Conservation (phyloP, 2,113 vertebrate genomes). For the Chamaea fasciata region DNA sequence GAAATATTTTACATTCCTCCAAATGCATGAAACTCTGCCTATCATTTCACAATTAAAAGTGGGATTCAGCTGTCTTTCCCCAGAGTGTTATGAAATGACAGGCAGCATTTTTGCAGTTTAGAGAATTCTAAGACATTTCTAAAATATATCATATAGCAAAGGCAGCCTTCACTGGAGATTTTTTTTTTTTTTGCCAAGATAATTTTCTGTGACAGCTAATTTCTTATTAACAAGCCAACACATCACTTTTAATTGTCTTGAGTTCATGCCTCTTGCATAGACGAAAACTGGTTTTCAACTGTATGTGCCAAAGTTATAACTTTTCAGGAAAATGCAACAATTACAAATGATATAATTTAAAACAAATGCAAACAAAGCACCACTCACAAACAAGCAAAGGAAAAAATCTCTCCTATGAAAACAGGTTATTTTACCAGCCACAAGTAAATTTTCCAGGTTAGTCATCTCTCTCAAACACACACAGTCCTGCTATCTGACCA, state of each 20-base stretch:
- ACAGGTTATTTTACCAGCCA: neutral
- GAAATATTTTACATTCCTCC: conserved; percentile 1
- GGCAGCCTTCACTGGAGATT: neutral
- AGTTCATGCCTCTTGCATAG: neutral
- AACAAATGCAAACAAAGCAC: neutral
- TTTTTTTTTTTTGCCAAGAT: neutral
- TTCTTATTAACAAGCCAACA: neutral
- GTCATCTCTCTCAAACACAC: neutral
- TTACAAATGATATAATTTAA: neutral
- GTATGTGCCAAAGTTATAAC: neutral
- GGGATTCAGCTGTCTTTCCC: neutral
- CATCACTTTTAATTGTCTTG: neutral
- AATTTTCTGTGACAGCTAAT: neutral
- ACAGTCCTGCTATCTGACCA: neutral
- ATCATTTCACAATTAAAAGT: neutral
- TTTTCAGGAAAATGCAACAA: neutral
- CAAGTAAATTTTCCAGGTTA: neutral
- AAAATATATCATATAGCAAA: neutral
- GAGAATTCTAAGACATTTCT: neutral
- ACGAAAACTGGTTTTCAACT: neutral
- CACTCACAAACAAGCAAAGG: neutral
- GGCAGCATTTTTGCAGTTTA: neutral
- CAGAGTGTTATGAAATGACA: neutral
- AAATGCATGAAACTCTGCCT: neutral
- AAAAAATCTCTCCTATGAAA: neutral